Base-by-base conservation (phyloP, 1,140 invertebrate genomes). In the Drosophila simulans region DNA sequence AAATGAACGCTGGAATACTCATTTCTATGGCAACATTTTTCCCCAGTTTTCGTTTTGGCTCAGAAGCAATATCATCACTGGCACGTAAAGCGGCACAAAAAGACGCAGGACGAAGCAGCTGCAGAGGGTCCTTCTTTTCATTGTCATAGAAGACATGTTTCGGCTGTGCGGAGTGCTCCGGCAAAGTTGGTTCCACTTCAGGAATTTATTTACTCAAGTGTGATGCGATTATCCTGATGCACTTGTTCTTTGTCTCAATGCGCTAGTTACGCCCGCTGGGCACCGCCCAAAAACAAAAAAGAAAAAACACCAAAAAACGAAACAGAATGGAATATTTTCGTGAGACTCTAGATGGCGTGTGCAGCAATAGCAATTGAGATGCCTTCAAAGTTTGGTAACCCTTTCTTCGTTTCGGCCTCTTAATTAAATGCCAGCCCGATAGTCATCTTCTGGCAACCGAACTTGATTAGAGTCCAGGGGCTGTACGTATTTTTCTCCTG, bases 181-280 rank as follows among this genome's bases (percentile, higher is more conserved):
- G 54, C 43, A 58, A 77, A 76, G 62, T 64, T 77, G 68, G 64
- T 84, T 88, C 84, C 84, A 84, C 80, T 88, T 89, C 72, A 88
- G 68, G 65, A 89, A 89, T 80, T 84, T 88, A 90, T 89, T 88
- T 88, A 88, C 80, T 88, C 80, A 89, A 88, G 84, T 88, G 84
- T 88, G 84, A 88, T 88, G 84, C 62, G 84, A 88, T 88, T 88
- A 88, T 88, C 80, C 71, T 62, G 64, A 70, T 89, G 84, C 85
- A 89, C 80, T 88, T 80, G 66, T 84, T 60, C 68, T 74, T 84
- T 89, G 84, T 88, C 64, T 84, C 71, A 49, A 68, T 64, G 69
- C 45, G 64, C 77, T 66, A 73, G 72, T 46, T 45, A 52, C 59
- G 60, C 74, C 62, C 52, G 31, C 57, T 76, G 71, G 60, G 56